Conservation (phyloP, 2,888 invertebrate species). For the Sinopyrophorus schimmeli region DNA sequence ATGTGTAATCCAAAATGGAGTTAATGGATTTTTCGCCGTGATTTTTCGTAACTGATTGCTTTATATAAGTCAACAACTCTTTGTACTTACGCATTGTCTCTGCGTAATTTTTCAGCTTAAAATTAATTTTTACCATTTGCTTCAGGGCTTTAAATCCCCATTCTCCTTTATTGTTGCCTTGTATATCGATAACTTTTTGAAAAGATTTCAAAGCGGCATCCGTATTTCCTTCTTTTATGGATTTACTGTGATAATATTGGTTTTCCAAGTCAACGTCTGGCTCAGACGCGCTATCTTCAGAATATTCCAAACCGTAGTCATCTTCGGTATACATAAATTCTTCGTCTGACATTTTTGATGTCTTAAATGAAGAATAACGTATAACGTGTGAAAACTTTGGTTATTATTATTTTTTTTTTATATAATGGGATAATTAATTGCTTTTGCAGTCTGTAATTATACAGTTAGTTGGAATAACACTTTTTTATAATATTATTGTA, state of each 20-base stretch:
- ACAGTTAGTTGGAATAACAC: no score
- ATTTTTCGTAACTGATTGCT: constrained; percentile 97
- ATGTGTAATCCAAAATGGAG: constrained; percentile 97
- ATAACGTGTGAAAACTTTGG: no score
- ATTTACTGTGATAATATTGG: constrained; percentile 98
- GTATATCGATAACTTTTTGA: constrained; percentile 93
- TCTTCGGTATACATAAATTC: constrained; percentile 96
- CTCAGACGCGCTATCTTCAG: constrained; percentile 97
- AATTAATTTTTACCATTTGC: constrained; percentile 99
- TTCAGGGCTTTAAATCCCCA: constrained; percentile 99
- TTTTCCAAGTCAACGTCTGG: constrained; percentile 99
- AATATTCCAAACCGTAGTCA: constrained; percentile 97
- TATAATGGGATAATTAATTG: no score
- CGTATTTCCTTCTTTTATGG: constrained; percentile 94
- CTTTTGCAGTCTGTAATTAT: no score
- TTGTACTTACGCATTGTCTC: constrained; percentile 75
- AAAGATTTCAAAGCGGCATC: constrained; percentile 88
- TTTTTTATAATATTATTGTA: no score
- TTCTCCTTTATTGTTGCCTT: constrained; percentile 96
- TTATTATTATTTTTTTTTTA: no score
- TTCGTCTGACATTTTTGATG: constrained; percentile 64
- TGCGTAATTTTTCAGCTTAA: constrained; percentile 79
- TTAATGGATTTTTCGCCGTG: constrained; percentile 99
- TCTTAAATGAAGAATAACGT: no score
- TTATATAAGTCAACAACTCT: constrained; percentile 94